Evolutionary conservation across 2,113 vertebrate species (phyloP).

Genomic region (Elgaria multicarinata): DNA sequence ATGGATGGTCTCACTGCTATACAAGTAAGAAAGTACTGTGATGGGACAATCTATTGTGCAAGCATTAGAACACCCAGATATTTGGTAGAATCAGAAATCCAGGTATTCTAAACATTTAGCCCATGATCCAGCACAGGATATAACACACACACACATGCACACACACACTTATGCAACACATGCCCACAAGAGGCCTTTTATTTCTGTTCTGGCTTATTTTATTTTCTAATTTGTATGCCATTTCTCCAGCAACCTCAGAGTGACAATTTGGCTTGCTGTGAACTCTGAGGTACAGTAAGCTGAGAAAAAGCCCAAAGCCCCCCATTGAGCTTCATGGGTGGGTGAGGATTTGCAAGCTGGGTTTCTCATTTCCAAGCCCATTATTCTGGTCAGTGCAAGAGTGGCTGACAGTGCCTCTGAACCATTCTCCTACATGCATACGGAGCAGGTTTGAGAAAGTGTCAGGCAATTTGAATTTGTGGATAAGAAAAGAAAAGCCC

Average conservation of each 20-base stretch:
- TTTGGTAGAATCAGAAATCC: too few species aligned
- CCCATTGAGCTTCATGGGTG: not conserved
- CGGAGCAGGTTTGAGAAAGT: not conserved
- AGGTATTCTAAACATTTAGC: not conserved
- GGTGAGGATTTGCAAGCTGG: not conserved
- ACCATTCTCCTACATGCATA: not conserved
- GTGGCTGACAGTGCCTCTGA: not conserved
- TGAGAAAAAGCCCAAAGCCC: too few species aligned
- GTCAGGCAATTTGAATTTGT: not conserved
- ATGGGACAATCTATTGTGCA: not conserved
- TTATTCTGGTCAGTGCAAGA: not conserved
- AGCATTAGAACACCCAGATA: not conserved
- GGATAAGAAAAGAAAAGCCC: not conserved
- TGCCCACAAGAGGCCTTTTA: too few species aligned
- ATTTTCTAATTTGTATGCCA: not conserved
- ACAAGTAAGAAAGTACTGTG: too few species aligned
- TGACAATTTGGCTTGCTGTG: not conserved
- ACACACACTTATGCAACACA: not conserved
- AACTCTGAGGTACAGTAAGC: not conserved
- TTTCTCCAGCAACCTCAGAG: not conserved
- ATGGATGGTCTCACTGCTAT: not conserved
- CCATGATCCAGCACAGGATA: not conserved
- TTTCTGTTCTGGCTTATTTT: not conserved
- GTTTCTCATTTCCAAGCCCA: not conserved
- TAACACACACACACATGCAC: not conserved